Conservation (phyloP, 2,797 vertebrate species). For the Apodemus agrarius region DNA sequence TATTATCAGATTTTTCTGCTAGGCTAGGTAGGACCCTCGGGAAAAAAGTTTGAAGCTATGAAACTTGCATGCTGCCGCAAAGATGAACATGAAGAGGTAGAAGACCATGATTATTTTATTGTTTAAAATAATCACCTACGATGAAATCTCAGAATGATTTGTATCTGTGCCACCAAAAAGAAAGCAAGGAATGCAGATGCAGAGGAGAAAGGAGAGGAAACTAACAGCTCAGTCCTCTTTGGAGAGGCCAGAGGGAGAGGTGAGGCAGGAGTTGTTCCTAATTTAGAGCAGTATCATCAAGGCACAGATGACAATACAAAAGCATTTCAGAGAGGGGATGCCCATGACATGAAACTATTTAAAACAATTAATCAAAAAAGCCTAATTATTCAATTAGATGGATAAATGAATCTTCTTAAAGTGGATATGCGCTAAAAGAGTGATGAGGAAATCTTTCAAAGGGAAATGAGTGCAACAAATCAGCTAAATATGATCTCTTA, state of each 20-base stretch:
- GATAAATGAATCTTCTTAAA: constrained; percentile 85
- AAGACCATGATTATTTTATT: constrained; percentile 83
- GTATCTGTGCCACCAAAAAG: constrained; percentile 83
- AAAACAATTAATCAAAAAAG: constrained; percentile 87
- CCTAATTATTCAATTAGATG: constrained; percentile 87
- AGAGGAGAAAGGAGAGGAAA: constrained; percentile 83
- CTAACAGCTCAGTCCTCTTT: constrained; percentile 77
- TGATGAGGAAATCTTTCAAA: constrained; percentile 86
- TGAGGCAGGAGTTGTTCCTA: constrained; percentile 84
- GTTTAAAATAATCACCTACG: constrained; percentile 86
- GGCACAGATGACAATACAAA: constrained; percentile 86
- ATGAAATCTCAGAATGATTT: constrained; percentile 83
- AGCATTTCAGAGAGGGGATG: constrained; percentile 84
- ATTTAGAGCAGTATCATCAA: constrained; percentile 86
- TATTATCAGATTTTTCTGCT: constrained; percentile 91
- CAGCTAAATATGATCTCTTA: constrained; percentile 82
- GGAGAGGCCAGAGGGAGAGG: constrained; percentile 79
- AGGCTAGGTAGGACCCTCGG: constrained; percentile 88
- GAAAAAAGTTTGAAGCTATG: constrained; percentile 88
- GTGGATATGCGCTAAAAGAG: constrained; percentile 81
- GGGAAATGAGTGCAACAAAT: constrained; percentile 84
- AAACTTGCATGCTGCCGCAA: constrained; percentile 85
- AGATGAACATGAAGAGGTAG: constrained; percentile 85
- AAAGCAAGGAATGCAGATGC: constrained; percentile 78
- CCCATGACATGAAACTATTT: constrained; percentile 87